Evolutionary conservation across 2,113 vertebrate species (phyloP).

Genomic region (Pluvianellus socialis): DNA sequence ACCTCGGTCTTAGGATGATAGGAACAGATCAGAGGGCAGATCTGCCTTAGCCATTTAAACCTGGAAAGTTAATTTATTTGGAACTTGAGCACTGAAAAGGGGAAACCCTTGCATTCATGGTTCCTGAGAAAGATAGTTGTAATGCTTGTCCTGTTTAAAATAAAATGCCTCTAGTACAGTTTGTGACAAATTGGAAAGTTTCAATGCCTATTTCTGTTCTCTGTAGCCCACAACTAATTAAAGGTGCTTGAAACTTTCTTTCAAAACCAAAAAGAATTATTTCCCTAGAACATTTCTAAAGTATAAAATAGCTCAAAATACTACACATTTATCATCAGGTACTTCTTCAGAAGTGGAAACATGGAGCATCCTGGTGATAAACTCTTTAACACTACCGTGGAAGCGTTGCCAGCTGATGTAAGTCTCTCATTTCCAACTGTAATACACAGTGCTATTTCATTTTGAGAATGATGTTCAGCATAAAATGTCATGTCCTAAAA

Average conservation of each 20-base stretch:
- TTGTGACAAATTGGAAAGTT: not conserved
- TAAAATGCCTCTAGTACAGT: not conserved
- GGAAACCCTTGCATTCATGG: not conserved
- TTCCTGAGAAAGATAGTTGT: not conserved
- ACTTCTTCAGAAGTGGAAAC: slow-evolving; percentile 84
- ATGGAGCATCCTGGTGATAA: slow-evolving; percentile 76
- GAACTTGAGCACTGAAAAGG: not conserved
- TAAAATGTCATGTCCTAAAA: not conserved
- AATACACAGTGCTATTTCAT: not conserved
- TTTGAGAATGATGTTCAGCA: not conserved
- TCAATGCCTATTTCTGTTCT: not conserved
- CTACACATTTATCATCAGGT: slow-evolving; percentile 65
- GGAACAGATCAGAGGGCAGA: not conserved
- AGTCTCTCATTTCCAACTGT: slow-evolving; percentile 49
- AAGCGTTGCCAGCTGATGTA: slow-evolving; percentile 79
- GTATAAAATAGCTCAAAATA: not conserved
- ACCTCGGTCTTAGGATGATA: not conserved
- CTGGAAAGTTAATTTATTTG: not conserved
- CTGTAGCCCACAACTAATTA: not conserved
- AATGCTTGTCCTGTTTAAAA: not conserved
- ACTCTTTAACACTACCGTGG: slow-evolving; percentile 84
- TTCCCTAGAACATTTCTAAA: not conserved
- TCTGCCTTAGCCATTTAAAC: not conserved
- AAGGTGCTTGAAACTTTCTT: not conserved
- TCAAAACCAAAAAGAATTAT: not conserved